phyloP scores from a whole-genome alignment of 2,888 invertebrate genomes.

The Tineola bisselliella region DNA sequence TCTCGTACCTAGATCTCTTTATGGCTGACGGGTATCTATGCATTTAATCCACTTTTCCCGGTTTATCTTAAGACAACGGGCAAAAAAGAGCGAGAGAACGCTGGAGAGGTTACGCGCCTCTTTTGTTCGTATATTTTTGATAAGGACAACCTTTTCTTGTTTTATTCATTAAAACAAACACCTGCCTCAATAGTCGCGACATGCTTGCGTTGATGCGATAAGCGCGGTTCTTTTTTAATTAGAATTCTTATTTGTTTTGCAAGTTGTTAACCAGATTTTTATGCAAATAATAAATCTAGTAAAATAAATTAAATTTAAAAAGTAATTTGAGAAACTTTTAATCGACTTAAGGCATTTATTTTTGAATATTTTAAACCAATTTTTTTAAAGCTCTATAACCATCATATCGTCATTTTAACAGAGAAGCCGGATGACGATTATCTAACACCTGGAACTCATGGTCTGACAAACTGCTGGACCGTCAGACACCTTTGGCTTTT shows the following conservation, averaged over 20 bases:
- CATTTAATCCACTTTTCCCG: constrained; percentile 58
- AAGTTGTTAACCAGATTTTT: too few relatives aligned
- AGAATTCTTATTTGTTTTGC: neutral
- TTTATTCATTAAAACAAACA: constrained; percentile 6
- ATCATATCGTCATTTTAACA: too few relatives aligned
- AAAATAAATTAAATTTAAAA: too few relatives aligned
- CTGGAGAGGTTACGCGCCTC: constrained; percentile 19
- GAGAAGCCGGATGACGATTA: too few relatives aligned
- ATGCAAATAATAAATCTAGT: too few relatives aligned
- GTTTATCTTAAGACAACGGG: constrained; percentile 50
- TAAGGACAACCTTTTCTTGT: constrained; percentile 24
- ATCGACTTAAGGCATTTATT: too few relatives aligned
- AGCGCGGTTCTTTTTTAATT: neutral
- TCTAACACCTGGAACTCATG: too few relatives aligned
- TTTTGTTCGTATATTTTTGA: constrained; percentile 44
- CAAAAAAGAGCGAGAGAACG: constrained; percentile 25
- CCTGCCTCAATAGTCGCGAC: neutral
- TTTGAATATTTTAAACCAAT: too few relatives aligned
- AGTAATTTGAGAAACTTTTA: too few relatives aligned
- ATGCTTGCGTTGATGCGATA: constrained; percentile 5
- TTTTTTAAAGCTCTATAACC: too few relatives aligned
- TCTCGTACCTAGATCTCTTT: constrained; percentile 44
- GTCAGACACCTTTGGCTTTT: too few relatives aligned
- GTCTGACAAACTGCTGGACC: too few relatives aligned
- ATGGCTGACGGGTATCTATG: constrained; percentile 50